Conservation (phyloP, 2,113 vertebrate species). For the Hystrix cristata region DNA sequence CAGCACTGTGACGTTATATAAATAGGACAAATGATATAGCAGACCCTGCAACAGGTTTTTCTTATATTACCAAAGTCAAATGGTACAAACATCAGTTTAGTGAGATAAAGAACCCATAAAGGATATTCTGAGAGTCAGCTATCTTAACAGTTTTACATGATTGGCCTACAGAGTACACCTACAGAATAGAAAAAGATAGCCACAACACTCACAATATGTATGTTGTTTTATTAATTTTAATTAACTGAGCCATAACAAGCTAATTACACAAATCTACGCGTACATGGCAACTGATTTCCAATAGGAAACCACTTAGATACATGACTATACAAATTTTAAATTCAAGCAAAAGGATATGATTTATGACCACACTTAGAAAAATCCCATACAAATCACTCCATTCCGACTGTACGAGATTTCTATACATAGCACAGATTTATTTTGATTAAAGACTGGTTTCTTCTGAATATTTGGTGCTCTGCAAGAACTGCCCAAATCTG, state of each 20-base stretch:
- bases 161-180: neutral
- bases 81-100: neutral
- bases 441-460: neutral
- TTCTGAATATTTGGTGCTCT: neutral
- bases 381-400: slow-evolving; percentile 39
- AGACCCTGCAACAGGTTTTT: neutral
- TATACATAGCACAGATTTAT: neutral
- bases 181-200: neutral
- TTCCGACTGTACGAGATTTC: neutral
- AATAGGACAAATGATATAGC: neutral
- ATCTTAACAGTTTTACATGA: neutral
- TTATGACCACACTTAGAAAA: neutral
- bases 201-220: neutral
- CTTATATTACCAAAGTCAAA: neutral
- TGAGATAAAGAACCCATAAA: neutral
- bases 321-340: slow-evolving; percentile 29
- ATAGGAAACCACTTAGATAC: neutral
- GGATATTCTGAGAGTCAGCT: neutral
- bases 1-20: neutral
- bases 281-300: slow-evolving; percentile 9
- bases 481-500: neutral
- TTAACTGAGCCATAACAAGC: slow-evolving; percentile 18
- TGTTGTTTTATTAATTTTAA: slow-evolving; percentile 15
- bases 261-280: slow-evolving; percentile 53
- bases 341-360: neutral